Conservation (phyloP, 2,888 invertebrate species). For the Smittia sp. region DNA sequence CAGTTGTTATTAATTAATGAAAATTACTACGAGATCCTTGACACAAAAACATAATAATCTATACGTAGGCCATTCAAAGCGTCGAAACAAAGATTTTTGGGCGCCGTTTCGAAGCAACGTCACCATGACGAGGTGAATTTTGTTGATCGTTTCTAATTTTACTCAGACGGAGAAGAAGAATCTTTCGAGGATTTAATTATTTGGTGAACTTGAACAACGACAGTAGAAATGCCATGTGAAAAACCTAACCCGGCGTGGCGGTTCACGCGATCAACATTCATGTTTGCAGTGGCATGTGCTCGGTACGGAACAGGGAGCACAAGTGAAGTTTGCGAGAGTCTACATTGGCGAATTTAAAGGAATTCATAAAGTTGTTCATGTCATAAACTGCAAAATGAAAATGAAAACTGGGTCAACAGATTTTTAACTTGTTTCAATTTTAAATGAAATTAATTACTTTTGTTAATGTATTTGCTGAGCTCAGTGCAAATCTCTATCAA, state of each 20-base stretch:
- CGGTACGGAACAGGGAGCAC: no score
- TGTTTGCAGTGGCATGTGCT: no score
- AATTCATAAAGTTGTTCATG: conserved; percentile 20
- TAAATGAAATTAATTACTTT: conserved; percentile 31
- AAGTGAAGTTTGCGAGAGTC: neutral
- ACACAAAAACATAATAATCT: conserved; percentile 42
- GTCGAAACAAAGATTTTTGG: neutral
- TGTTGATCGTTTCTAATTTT: no score
- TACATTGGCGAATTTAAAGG: neutral
- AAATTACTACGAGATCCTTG: conserved; percentile 40
- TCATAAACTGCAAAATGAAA: conserved; percentile 41
- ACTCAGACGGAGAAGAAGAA: no score
- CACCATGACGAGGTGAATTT: no score
- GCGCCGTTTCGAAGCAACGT: neutral
- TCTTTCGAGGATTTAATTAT: no score
- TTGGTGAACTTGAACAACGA: no score
- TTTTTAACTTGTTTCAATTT: conserved; percentile 27
- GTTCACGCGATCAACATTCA: no score
- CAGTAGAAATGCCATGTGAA: no score
- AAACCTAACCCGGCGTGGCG: no score
- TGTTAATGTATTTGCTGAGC: neutral
- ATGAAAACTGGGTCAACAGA: conserved; percentile 41
- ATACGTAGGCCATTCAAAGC: conserved; percentile 26
- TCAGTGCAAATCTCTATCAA: neutral
- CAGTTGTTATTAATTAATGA: conserved; percentile 39